Percentiles rank a stretch among this genome's conserved stretches.
These are phyloP conservation scores for Sturnira hondurensis DNA, from an alignment of 2,113 vertebrate species.

Conservation along the genomic window DNA sequence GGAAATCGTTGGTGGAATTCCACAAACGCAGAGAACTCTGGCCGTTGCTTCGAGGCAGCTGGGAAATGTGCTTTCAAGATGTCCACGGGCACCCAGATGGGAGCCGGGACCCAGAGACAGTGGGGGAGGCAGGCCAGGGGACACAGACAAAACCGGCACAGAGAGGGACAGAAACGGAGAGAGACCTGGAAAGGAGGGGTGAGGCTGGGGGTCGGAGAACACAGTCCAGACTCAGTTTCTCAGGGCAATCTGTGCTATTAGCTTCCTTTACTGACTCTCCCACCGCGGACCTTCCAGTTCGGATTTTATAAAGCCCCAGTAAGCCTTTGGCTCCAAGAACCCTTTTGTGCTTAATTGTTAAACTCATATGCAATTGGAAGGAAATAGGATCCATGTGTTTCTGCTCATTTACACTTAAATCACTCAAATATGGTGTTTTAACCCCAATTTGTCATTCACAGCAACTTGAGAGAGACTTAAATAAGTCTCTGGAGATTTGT, in stretches of 20 bases:
- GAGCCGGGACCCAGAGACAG: not conserved
- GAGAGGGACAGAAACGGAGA: not conserved
- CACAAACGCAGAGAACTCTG: not conserved
- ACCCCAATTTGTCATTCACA: conserved; percentile 63
- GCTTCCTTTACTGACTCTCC: not conserved
- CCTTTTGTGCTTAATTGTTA: conserved; percentile 56
- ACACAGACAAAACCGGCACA: not conserved
- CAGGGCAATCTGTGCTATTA: not conserved
- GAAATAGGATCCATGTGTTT: conserved; percentile 59
- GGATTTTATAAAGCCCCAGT: conserved; percentile 9
- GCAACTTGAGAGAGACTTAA: conserved; percentile 46
- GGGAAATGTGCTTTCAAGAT: conserved; percentile 65
- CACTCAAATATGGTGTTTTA: conserved; percentile 55
- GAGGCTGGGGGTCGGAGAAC: not conserved
- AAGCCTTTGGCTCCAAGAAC: not conserved
- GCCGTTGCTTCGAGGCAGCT: conserved; percentile 43
- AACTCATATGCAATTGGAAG: conserved; percentile 2
- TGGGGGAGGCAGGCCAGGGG: not conserved
- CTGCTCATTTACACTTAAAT: conserved; percentile 60
- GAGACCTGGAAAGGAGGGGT: not conserved
- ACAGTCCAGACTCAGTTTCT: not conserved
- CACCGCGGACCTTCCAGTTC: not conserved
- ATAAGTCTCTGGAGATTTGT: conserved; percentile 7
- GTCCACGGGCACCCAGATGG: conserved; percentile 5
- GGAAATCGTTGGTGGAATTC: conserved; percentile 51